Base-by-base conservation (phyloP, 2,888 invertebrate species). In the Dendrolimus pini region DNA sequence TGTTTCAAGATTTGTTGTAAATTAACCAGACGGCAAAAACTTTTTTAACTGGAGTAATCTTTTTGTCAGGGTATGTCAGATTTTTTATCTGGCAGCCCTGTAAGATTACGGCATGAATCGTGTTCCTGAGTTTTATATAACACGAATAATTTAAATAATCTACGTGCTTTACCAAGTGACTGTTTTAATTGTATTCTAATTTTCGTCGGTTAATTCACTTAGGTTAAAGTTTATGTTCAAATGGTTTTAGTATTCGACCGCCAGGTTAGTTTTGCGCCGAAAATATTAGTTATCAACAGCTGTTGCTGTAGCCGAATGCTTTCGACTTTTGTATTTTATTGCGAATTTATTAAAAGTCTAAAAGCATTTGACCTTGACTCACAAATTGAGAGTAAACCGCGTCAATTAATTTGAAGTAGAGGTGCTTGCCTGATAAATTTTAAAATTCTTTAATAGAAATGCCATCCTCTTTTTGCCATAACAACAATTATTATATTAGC, bases 111-210 rank as follows among this genome's bases (percentile, higher is more conserved):
- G 47, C 47, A 47, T 47, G 47, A 10, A 47, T 47, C 47, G 47
- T 3, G 10, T 47, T 10, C 10, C 12, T 47, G 9, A 9, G 12
- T 10, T 30, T 30, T 47, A 47, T 47, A 47, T 12, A 10, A 47
- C 9, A 12, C 47, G 47, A 9, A 47, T 47, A 47, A 9, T 10
- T 47, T 47, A 47, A 47, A 47, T 47, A 12, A 14, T 42, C 13
- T 56, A 61, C 59, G 53, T 61, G 56, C 58, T 52, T 56, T 55
- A 52, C 7, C 7, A 53, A 58, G 59, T 61, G 59, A 59, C 41
- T 53, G 13, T 54, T 14, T 41, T 47, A 47, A 54, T 57, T 47
- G 18, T 47, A 54, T 7, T 54, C 47, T n/a, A 55, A 41, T 52
- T 54, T 18, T 41, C 54, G 52, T 55, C 55, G 57, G 18, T 54